Evolutionary conservation across 2,113 vertebrate genomes (phyloP).

Genomic region (Willisornis vidua): DNA sequence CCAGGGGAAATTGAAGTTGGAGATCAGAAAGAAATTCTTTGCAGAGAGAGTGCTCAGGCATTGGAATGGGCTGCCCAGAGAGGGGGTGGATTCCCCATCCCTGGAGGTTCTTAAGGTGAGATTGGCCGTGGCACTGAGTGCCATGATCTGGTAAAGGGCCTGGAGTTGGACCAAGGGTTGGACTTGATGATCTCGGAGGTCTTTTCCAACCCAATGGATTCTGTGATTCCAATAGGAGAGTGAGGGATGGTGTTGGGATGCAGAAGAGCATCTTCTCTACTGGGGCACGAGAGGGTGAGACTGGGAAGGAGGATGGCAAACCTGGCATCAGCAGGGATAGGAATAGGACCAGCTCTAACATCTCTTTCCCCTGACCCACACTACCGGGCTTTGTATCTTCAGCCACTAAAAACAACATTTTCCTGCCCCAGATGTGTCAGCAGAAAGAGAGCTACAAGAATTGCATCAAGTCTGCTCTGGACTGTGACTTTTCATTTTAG

Average conservation of each 20-base stretch:
- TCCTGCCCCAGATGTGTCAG: not conserved
- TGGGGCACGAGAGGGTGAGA: not conserved
- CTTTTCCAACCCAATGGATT: too few relatives aligned
- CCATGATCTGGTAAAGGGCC: too few relatives aligned
- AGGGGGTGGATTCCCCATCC: too few relatives aligned
- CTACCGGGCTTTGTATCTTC: not conserved
- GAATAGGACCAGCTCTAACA: not conserved
- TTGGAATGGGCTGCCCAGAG: too few relatives aligned
- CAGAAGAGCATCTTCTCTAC: fast-evolving
- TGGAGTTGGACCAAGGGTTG: too few relatives aligned
- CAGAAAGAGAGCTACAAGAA: not conserved
- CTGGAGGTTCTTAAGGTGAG: too few relatives aligned
- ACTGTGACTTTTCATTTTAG: not conserved
- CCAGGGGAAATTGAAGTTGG: too few relatives aligned
- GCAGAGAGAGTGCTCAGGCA: too few relatives aligned
- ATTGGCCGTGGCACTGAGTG: too few relatives aligned
- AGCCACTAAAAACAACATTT: not conserved
- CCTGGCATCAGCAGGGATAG: not conserved
- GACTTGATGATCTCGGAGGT: too few relatives aligned
- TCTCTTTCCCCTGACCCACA: not conserved
- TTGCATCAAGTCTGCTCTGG: not conserved
- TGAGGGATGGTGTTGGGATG: fast-evolving
- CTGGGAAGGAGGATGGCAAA: not conserved
- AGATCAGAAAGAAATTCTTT: too few relatives aligned
- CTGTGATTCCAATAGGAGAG: not conserved